Evolutionary conservation across 2,797 vertebrate species (phyloP).

Genomic region (Platalea minor): DNA sequence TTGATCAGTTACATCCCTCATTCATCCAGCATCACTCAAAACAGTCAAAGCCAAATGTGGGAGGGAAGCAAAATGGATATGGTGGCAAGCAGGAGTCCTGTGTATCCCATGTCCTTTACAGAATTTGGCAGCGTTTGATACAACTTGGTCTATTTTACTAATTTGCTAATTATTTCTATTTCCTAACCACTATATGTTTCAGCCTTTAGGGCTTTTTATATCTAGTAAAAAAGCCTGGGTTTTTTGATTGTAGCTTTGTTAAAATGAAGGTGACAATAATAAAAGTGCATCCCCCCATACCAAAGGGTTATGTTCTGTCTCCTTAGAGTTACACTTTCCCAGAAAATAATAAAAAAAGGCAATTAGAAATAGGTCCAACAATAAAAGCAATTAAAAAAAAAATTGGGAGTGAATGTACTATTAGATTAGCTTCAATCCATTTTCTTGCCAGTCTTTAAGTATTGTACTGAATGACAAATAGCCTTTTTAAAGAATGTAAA

Average conservation of each 20-base stretch:
- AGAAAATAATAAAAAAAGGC: neutral
- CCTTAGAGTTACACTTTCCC: neutral
- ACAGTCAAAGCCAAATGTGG: conserved; percentile 61
- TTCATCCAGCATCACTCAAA: conserved; percentile 76
- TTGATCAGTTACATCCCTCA: conserved; percentile 79
- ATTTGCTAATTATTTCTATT: neutral
- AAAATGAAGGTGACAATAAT: neutral
- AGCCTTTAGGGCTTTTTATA: neutral
- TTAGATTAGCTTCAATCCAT: neutral
- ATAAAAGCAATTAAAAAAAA: neutral
- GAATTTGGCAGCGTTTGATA: neutral
- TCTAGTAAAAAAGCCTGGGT: neutral
- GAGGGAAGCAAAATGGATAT: neutral
- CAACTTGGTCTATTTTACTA: neutral
- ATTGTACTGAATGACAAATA: neutral
- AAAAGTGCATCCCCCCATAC: neutral
- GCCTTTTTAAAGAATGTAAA: neutral
- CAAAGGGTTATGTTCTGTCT: neutral
- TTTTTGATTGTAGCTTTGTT: neutral
- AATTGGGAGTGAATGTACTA: neutral
- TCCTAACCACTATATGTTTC: neutral
- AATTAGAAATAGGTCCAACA: neutral
- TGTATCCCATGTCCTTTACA: neutral
- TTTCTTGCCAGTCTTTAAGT: neutral
- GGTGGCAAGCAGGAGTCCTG: neutral